A percentile compares a stretch with the other conserved stretches of the same genome.
These are phyloP conservation scores for Vespertilio murinus DNA, from an alignment of 2,797 vertebrate species.

Conservation along the genomic window DNA sequence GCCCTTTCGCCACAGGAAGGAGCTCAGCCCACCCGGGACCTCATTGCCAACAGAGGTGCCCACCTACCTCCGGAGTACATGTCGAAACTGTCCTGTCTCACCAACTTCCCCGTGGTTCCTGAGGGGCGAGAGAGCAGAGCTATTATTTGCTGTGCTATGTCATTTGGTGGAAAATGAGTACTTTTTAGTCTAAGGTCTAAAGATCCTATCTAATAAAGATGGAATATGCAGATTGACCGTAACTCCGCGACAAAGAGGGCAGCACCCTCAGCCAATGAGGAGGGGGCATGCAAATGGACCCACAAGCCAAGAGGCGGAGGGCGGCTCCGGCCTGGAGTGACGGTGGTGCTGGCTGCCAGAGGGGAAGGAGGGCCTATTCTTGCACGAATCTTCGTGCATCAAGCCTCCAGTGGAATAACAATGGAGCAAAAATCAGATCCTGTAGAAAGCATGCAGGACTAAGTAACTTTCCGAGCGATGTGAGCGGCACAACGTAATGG, in stretches of 20 bases:
- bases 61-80: constrained; percentile 90
- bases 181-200: not conserved
- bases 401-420: not conserved
- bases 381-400: too few relatives aligned
- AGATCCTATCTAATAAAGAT: not conserved
- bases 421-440: not conserved
- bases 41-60: constrained; percentile 38
- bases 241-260: too few relatives aligned
- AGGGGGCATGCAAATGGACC: too few relatives aligned
- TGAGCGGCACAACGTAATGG: not conserved
- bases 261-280: too few relatives aligned
- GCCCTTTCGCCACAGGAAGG: not conserved
- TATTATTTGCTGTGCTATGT: not conserved
- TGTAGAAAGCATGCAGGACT: not conserved
- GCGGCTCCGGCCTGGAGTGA: too few relatives aligned
- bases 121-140: constrained; percentile 46
- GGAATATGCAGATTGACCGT: too few relatives aligned
- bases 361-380: too few relatives aligned
- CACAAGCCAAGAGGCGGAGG: too few relatives aligned
- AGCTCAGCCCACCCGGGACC: not conserved
- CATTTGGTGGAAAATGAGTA: not conserved
- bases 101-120: constrained; percentile 83
- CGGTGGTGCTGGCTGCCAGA: too few relatives aligned
- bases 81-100: constrained; percentile 81
- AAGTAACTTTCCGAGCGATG: not conserved